Evolutionary conservation across 2,113 vertebrate species (phyloP), one percentile per base, ranked within the genome.

Genomic region (Archilochus colubris): DNA sequence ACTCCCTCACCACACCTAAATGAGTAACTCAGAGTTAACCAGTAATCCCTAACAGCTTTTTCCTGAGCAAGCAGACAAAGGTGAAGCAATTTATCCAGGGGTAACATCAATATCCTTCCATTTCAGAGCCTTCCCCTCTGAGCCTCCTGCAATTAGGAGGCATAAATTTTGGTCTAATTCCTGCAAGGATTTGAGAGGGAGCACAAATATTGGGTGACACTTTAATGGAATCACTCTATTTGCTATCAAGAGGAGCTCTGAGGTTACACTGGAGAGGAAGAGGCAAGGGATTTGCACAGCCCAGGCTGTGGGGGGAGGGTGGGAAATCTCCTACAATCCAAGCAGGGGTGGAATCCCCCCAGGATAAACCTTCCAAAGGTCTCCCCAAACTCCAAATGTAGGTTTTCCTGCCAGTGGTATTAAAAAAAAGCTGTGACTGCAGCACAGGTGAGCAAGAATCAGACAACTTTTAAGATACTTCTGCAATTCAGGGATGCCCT

Each of bases 21-120:
- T 92, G 89, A 96, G 28, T 91, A 96, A 97, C 95, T 88, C 3
- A 3, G 63, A 88, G 95, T 97, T 96, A 97, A 97, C 94, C 30
- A 72, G 88, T 90, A 94, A 96, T 69, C 94, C 86, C 72, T 64
- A 86, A 88, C 48, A 61, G 64, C 72, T 85, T 33, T 33, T 59
- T 62, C 89, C 94, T 84, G 91, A 92, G 91, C 79, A 61, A 96
- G 93, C 77, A 95, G 51, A 66, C 79, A 89, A 88, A 96, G 95
- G 91, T 94, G 61, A 75, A 53, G 74, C 82, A 57, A 86, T 89
- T 95, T 69, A 70, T 93, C 77, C 31, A 86, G 51, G 66, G 3
- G 54, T 57, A 51, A 86, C 5, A 23, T 89, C 88, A 43, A 89
- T 86, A 46, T 1, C 76, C 67, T 89, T 90, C 88, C 38, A 89